Evolutionary conservation across 1,140 invertebrate species (phyloP).

Genomic region (Lepidurus apus): DNA sequence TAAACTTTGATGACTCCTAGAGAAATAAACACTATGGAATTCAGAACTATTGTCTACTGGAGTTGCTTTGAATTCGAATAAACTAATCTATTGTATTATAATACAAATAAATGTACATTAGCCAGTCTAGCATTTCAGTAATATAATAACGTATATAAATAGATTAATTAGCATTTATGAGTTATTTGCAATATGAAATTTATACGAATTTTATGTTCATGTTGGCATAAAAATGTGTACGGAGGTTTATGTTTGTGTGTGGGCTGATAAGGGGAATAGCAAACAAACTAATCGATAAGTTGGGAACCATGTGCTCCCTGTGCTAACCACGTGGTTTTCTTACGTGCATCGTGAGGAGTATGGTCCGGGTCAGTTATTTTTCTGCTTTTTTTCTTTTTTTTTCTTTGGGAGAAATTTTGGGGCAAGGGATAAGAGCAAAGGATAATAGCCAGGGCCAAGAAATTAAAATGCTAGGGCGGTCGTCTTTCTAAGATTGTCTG

Average conservation of each 20-base stretch:
- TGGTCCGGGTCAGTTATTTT: background rate
- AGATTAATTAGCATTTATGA: too few species aligned
- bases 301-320: background rate
- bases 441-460: background rate
- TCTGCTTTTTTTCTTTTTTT: background rate
- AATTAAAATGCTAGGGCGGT: background rate
- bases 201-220: background rate
- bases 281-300: constrained; percentile 20
- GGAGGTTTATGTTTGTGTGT: background rate
- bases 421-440: background rate
- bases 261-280: background rate
- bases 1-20: background rate
- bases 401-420: background rate
- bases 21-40: background rate
- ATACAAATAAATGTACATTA: too few species aligned
- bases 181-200: too few species aligned
- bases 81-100: too few species aligned
- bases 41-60: too few species aligned
- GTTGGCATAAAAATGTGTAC: background rate
- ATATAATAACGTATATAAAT: too few species aligned
- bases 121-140: too few species aligned
- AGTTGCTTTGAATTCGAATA: too few species aligned
- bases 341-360: constrained; percentile 1
- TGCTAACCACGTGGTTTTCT: constrained; percentile 7
- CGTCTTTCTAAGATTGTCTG: background rate